Evolutionary conservation across 2,888 invertebrate genomes (phyloP).

Genomic region (Myopa testacea): DNA sequence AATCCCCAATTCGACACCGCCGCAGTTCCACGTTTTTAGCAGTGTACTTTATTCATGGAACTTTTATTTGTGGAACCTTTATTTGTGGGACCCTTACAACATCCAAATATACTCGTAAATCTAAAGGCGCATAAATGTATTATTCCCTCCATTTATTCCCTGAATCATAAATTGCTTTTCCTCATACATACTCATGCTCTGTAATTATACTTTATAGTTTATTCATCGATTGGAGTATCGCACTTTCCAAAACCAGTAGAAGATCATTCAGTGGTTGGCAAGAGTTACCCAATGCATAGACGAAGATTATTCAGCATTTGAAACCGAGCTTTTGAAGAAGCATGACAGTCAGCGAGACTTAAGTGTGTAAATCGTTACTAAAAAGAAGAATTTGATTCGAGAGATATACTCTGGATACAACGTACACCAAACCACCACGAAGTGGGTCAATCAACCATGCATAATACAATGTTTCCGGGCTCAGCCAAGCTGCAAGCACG

Average conservation of each 20-base stretch:
- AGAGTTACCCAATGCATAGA: too few relatives aligned
- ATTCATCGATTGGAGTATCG: slow-evolving; percentile 32
- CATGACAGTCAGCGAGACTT: slow-evolving; percentile 7
- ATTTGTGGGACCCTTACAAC: not conserved
- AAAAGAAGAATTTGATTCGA: not conserved
- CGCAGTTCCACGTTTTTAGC: not conserved
- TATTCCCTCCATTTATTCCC: too few relatives aligned
- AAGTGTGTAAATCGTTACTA: not conserved
- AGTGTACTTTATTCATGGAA: too few relatives aligned
- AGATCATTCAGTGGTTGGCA: too few relatives aligned
- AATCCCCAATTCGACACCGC: not conserved
- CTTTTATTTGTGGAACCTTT: not conserved
- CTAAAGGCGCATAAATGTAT: too few relatives aligned
- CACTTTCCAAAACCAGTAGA: not conserved
- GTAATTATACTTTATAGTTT: slow-evolving; percentile 36
- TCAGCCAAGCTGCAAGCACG: slow-evolving; percentile 64
- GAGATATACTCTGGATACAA: not conserved
- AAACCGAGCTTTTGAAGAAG: slow-evolving; percentile 5
- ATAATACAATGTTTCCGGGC: slow-evolving; percentile 62
- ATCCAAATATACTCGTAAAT: not conserved
- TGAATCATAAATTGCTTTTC: too few relatives aligned
- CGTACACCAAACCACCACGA: not conserved
- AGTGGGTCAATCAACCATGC: slow-evolving; percentile 46
- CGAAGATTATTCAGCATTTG: too few relatives aligned
- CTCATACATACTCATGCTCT: slow-evolving; percentile 32